Evolutionary conservation across 2,797 vertebrate species (phyloP), one percentile per base, ranked within the genome.

Genomic region (Alcedo quadribrachys): DNA sequence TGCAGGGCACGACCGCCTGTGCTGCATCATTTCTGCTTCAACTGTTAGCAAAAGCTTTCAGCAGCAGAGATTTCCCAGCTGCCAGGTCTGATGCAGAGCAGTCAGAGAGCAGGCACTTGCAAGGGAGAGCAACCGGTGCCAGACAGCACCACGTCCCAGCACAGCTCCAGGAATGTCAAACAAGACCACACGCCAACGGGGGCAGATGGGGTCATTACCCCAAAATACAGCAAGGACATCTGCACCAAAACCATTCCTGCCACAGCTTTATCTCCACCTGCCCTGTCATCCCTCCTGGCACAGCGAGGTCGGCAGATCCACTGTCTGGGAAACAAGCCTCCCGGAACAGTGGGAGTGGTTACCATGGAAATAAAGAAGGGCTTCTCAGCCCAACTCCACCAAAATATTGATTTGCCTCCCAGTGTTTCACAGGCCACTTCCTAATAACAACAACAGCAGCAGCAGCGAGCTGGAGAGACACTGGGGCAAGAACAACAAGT

Each of bases 301-400:
- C 92, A 90, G 90, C 15, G 57, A 96, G 94, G 76, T 75, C 62
- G 20, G 53, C 66, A 67, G 85, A 94, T 93, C 92, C 43, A 15
- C 96, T 96, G 94, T 87, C 92, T 96, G 96, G 94, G 87, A 97
- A 97, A 96, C 86, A 88, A 63, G 95, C 94, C 94, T 96, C 94
- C 93, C 24, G 24, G 85, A 96, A 81, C 48, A 88, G 85, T 71
- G 81, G 92, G 93, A 96, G 87, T 91, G 75, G 97, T 98, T 97
- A 93, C 97, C 97, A 98, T 97, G 97, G 97, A 97, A 97, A 98
- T 97, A 67, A 89, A 96, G 97, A 97, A 96, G 92, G 91, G 92
- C 87, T 96, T 95, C 95, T 96, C 94, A 81, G 89, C 87, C 95
- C 94, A 92, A 57, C 96, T 96, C 94, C 93, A 85, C 96, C 96